These are phyloP conservation scores for Babyrousa celebensis DNA, from an alignment of 2,797 vertebrate genomes.

Conservation along the genomic window DNA sequence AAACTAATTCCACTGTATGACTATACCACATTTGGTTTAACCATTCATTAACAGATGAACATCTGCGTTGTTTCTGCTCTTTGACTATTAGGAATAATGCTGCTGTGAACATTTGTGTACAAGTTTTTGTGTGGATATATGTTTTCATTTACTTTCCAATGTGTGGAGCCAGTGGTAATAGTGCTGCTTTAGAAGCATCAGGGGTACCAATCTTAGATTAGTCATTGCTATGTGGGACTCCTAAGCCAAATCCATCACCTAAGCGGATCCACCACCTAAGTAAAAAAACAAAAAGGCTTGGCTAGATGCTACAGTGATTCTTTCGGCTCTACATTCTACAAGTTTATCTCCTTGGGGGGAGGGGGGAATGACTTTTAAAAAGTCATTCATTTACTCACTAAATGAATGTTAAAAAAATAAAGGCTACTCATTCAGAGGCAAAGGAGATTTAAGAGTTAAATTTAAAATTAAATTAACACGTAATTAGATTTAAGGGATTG, in stretches of 20 bases:
- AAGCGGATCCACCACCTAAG: neutral
- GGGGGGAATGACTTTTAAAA: neutral
- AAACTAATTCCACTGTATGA: neutral
- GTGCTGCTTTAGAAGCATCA: neutral
- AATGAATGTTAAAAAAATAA: constrained; percentile 41
- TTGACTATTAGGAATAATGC: neutral
- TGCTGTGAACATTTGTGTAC: neutral
- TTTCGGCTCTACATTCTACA: neutral
- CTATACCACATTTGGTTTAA: neutral
- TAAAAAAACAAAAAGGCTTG: neutral
- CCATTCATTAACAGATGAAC: neutral
- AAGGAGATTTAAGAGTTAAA: neutral
- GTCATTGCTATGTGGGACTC: neutral
- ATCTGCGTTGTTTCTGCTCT: neutral
- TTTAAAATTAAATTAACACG: neutral
- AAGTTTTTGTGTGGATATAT: neutral
- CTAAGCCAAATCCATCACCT: constrained; percentile 35
- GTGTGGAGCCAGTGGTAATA: neutral
- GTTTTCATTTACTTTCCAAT: constrained; percentile 4
- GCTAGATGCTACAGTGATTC: neutral
- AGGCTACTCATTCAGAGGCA: neutral
- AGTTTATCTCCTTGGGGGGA: neutral
- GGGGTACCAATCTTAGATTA: neutral
- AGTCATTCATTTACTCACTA: neutral
- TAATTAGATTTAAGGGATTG: neutral